phyloP scores from a whole-genome alignment of 2,797 vertebrate genomes.

The Luscinia luscinia region DNA sequence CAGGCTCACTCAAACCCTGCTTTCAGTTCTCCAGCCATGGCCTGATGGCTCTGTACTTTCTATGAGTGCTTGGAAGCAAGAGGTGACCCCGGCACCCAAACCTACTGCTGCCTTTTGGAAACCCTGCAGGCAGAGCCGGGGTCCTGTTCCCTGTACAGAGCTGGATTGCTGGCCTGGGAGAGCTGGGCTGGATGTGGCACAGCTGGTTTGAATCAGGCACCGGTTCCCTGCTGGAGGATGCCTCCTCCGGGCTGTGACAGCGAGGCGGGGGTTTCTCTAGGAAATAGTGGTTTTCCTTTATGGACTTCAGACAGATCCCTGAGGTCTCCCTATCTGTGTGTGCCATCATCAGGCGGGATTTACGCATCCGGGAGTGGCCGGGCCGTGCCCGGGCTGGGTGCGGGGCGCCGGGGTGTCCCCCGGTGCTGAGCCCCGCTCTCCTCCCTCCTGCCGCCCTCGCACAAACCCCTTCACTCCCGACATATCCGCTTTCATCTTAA shows the following conservation, averaged over 20 bases:
- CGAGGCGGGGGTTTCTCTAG: slow-evolving; percentile 22
- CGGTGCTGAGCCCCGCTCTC: neutral
- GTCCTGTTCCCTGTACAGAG: neutral
- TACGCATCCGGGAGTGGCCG: neutral
- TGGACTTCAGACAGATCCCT: slow-evolving; percentile 30
- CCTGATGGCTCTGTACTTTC: rapidly evolving
- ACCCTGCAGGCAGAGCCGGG: neutral
- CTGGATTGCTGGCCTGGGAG: neutral
- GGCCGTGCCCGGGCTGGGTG: neutral
- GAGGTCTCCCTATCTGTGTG: slow-evolving; percentile 54
- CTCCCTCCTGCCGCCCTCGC: slow-evolving; percentile 18
- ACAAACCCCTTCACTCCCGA: neutral
- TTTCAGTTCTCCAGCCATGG: neutral
- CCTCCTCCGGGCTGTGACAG: slow-evolving; percentile 37
- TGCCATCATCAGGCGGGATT: slow-evolving; percentile 38
- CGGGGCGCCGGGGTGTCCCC: neutral
- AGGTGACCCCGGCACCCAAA: neutral
- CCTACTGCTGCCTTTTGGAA: neutral
- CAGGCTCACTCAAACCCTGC: rapidly evolving
- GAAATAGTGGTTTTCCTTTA: slow-evolving; percentile 67
- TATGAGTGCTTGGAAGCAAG: rapidly evolving
- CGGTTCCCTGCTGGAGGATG: neutral
- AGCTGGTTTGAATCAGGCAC: slow-evolving; percentile 38
- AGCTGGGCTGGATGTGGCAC: neutral
- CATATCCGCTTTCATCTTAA: slow-evolving; percentile 42